These are phyloP conservation scores for Heterochromis multidens DNA, from an alignment of 2,113 vertebrate genomes.

Conservation along the genomic window DNA sequence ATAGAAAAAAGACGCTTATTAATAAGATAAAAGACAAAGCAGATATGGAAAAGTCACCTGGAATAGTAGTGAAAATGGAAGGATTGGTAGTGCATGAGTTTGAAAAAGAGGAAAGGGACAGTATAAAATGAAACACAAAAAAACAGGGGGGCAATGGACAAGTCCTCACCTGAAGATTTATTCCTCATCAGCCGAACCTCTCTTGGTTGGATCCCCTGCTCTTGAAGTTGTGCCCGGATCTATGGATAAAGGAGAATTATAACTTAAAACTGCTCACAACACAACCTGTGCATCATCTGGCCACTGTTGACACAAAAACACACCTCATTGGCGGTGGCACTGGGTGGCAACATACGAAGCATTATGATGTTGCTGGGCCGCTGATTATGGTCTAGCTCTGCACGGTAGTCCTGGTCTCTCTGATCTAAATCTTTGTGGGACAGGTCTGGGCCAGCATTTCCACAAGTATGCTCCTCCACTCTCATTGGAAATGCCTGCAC, in stretches of 20 bases:
- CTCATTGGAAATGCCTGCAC: slow-evolving; percentile 39
- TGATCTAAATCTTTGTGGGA: slow-evolving; percentile 76
- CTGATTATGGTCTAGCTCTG: slow-evolving; percentile 80
- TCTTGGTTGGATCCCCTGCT: slow-evolving; percentile 85
- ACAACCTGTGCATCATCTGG: background rate
- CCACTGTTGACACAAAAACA: background rate
- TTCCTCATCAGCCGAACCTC: slow-evolving; percentile 92
- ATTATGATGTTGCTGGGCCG: slow-evolving; percentile 92
- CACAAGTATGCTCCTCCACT: slow-evolving; percentile 33
- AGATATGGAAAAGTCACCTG: background rate
- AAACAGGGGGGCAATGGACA: background rate
- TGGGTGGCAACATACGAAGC: slow-evolving; percentile 88
- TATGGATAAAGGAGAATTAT: slow-evolving; percentile 34
- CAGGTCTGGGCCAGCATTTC: slow-evolving; percentile 33
- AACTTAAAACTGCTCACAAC: background rate
- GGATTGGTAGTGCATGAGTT: background rate
- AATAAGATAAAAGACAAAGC: background rate
- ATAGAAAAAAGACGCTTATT: background rate
- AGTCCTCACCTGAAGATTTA: slow-evolving; percentile 90
- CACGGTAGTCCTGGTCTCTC: slow-evolving; percentile 88
- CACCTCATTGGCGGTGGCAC: slow-evolving; percentile 85
- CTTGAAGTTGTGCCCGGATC: slow-evolving; percentile 86
- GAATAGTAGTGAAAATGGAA: background rate
- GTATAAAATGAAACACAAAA: background rate
- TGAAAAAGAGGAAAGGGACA: background rate